These are phyloP conservation scores for Proteles cristata DNA, from an alignment of 2,113 vertebrate genomes.

Conservation along the genomic window DNA sequence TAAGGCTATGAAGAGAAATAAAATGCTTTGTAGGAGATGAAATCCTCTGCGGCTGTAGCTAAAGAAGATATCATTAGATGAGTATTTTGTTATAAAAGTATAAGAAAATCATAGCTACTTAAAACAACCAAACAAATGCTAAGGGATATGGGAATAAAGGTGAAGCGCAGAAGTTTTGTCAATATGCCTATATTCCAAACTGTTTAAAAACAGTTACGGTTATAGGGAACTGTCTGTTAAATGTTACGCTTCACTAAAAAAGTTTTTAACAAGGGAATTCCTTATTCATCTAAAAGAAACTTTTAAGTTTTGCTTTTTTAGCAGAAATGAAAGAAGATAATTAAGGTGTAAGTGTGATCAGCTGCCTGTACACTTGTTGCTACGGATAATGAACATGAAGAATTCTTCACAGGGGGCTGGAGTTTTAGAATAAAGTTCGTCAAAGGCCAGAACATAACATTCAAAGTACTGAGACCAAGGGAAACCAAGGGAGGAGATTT, in stretches of 20 bases:
- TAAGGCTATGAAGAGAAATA: constrained; percentile 11
- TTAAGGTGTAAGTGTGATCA: not conserved
- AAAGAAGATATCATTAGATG: not conserved
- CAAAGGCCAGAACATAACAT: not conserved
- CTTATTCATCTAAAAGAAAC: not conserved
- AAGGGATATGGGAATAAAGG: not conserved
- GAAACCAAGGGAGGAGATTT: not conserved
- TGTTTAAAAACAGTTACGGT: not conserved
- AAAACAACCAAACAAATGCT: constrained; percentile 24
- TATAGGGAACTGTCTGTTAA: not conserved
- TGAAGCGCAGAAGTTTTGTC: not conserved
- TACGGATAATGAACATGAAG: not conserved
- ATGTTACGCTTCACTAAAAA: not conserved
- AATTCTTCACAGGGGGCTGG: not conserved
- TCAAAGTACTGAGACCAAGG: not conserved
- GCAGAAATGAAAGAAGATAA: not conserved
- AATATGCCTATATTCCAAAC: not conserved
- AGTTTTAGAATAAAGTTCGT: not conserved
- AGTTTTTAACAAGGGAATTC: not conserved
- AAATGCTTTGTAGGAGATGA: not conserved
- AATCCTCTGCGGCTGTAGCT: not conserved
- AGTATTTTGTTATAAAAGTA: constrained; percentile 12
- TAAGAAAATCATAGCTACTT: not conserved
- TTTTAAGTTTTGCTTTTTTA: not conserved
- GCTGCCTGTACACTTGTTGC: not conserved